Conservation (phyloP, 2,113 vertebrate species). For the Thunnus thynnus region DNA sequence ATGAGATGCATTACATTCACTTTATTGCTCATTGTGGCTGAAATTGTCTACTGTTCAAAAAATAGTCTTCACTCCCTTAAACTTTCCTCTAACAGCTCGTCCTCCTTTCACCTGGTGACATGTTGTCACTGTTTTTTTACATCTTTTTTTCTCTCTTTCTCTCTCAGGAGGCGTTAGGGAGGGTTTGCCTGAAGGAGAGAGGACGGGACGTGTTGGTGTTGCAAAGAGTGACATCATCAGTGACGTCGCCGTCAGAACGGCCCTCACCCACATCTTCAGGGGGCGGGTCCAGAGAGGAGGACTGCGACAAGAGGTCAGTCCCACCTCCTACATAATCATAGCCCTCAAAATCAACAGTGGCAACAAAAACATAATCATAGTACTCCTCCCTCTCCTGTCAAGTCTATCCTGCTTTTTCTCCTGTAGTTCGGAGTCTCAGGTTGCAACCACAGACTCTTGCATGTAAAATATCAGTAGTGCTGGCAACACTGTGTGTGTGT, state of each 20-base stretch:
- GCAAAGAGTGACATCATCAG: constrained; percentile 87
- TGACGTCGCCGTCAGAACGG: constrained; percentile 85
- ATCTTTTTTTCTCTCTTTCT: constrained; percentile 12
- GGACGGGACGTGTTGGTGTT: constrained; percentile 93
- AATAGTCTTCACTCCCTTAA: background rate
- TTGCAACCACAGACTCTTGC: constrained; percentile 28
- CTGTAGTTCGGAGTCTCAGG: constrained; percentile 11
- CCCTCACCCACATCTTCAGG: constrained; percentile 87
- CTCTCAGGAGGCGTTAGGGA: constrained; percentile 85
- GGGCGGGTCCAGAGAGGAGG: constrained; percentile 83
- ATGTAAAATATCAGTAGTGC: constrained; percentile 73
- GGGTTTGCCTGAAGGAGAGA: constrained; percentile 89
- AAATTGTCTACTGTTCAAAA: background rate
- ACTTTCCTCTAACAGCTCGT: constrained; percentile 4
- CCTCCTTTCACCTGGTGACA: constrained; percentile 44
- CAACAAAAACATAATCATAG: constrained; percentile 53
- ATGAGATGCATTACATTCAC: background rate
- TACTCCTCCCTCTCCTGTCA: constrained; percentile 29
- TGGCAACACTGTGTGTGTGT: constrained; percentile 27
- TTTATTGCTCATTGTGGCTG: background rate
- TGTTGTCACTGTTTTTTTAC: background rate
- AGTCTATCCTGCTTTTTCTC: background rate
- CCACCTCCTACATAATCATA: constrained; percentile 42
- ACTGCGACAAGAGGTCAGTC: constrained; percentile 83
- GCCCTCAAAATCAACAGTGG: constrained; percentile 26